Percentiles rank a stretch among this genome's conserved stretches.
phyloP scores from a whole-genome alignment of 2,888 invertebrate genomes.

The Rhamnusium bicolor region DNA sequence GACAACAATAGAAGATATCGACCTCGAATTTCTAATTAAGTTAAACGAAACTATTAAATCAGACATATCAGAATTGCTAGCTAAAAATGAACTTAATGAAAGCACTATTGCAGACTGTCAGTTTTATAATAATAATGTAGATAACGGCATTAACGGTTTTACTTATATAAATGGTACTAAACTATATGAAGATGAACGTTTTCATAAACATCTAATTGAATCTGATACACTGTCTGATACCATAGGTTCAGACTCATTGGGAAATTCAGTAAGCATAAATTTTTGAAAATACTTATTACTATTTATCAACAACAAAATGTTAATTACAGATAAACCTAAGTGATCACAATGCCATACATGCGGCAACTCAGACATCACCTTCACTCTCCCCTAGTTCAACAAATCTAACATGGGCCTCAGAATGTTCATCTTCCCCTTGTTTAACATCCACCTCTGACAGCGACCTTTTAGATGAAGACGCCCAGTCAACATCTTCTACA shows the following conservation, averaged over 20 bases:
- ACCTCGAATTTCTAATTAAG: slow-evolving; percentile 55
- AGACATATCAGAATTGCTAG: slow-evolving; percentile 58
- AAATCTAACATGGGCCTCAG: slow-evolving; percentile 71
- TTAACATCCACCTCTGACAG: slow-evolving; percentile 63
- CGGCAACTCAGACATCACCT: slow-evolving; percentile 67
- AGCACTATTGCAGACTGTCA: slow-evolving; percentile 36
- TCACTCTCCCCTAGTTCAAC: slow-evolving; percentile 70
- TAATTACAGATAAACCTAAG: slow-evolving; percentile 50
- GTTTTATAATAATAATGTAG: slow-evolving; percentile 43
- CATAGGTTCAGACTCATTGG: slow-evolving; percentile 45
- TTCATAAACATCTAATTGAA: slow-evolving; percentile 46
- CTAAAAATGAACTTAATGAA: slow-evolving; percentile 51
- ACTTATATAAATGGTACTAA: slow-evolving; percentile 27
- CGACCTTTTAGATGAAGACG: slow-evolving; percentile 59
- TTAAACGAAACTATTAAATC: slow-evolving; percentile 60
- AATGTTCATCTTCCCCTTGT: slow-evolving; percentile 67
- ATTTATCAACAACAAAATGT: not conserved
- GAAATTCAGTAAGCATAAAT: slow-evolving; percentile 42
- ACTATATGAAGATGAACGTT: slow-evolving; percentile 35
- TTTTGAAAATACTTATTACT: no score
- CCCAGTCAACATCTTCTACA: slow-evolving; percentile 53
- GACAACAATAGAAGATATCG: slow-evolving; percentile 50
- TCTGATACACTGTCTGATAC: slow-evolving; percentile 46
- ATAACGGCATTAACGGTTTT: slow-evolving; percentile 24
- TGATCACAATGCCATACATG: slow-evolving; percentile 51